Conservation (phyloP, 1,140 invertebrate species). For the Babylonia areolata region DNA sequence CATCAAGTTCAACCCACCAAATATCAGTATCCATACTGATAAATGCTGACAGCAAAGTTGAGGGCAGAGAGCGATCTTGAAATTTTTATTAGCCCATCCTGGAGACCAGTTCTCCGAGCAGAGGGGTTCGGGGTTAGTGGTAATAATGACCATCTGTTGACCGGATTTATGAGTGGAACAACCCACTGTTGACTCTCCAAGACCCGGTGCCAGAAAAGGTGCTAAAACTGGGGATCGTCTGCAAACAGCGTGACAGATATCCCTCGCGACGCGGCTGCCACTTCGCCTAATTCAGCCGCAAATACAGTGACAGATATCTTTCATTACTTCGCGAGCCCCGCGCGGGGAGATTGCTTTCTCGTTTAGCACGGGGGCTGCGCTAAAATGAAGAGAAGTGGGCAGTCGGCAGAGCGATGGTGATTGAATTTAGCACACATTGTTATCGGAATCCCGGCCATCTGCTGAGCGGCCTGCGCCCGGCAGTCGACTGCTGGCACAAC, state of each 20-base stretch:
- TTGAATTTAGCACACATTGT: conserved; percentile 46
- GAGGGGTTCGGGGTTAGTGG: neutral
- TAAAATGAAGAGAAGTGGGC: conserved; percentile 38
- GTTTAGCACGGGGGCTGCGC: neutral
- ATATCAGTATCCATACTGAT: too few relatives aligned
- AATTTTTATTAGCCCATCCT: too few relatives aligned
- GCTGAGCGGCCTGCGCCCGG: neutral
- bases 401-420: conserved; percentile 2
- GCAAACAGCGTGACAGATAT: neutral
- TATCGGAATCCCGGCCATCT: conserved; percentile 41
- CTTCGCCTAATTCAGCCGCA: conserved; percentile 14
- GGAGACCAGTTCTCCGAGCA: too few relatives aligned
- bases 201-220: neutral
- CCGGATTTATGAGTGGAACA: neutral
- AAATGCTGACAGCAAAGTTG: too few relatives aligned
- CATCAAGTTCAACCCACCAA: too few relatives aligned
- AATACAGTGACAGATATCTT: conserved; percentile 34
- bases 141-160: neutral
- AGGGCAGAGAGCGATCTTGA: too few relatives aligned
- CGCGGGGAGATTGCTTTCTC: conserved; percentile 14
- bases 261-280: neutral
- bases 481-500: conserved; percentile 15
- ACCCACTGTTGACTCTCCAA: conserved; percentile 8
- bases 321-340: neutral
- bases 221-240: neutral